A percentile compares a stretch with the other conserved stretches of the same genome.
Evolutionary conservation across 2,113 vertebrate genomes (phyloP).

Genomic region (Tricholaema leucomelas): DNA sequence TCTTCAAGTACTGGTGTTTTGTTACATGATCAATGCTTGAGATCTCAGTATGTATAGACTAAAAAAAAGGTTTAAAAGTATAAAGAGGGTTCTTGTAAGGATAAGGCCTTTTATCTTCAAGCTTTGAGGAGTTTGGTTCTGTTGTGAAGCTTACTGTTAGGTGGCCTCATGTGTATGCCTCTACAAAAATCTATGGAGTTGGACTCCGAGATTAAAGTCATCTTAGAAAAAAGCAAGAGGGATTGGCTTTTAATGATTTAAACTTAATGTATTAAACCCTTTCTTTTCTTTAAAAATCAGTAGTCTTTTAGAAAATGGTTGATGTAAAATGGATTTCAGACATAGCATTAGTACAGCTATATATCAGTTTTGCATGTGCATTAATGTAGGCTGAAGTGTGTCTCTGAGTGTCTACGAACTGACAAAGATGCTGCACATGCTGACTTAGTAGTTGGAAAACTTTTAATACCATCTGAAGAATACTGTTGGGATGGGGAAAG

Average conservation of each 20-base stretch:
- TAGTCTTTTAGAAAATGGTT: neutral
- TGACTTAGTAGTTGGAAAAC: neutral
- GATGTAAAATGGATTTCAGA: neutral
- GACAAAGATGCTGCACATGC: neutral
- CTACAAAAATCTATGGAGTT: neutral
- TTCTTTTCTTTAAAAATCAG: neutral
- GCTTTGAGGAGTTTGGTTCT: neutral
- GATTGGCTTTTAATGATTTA: neutral
- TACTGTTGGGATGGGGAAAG: neutral
- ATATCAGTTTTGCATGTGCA: neutral
- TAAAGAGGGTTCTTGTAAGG: neutral
- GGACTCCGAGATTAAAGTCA: neutral
- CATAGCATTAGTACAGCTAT: neutral
- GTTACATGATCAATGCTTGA: neutral
- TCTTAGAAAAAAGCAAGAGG: fast-evolving
- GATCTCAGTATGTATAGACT: neutral
- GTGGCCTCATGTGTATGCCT: neutral
- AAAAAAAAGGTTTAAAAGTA: neutral
- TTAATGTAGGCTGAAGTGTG: neutral
- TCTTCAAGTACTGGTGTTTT: neutral
- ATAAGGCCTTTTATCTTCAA: neutral
- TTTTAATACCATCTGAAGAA: neutral
- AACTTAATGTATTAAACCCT: neutral
- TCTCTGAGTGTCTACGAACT: neutral
- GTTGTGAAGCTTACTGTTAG: neutral